Evolutionary conservation across 2,113 vertebrate genomes (phyloP), one percentile per base, ranked within the genome.

Genomic region (Rhinoderma darwinii): DNA sequence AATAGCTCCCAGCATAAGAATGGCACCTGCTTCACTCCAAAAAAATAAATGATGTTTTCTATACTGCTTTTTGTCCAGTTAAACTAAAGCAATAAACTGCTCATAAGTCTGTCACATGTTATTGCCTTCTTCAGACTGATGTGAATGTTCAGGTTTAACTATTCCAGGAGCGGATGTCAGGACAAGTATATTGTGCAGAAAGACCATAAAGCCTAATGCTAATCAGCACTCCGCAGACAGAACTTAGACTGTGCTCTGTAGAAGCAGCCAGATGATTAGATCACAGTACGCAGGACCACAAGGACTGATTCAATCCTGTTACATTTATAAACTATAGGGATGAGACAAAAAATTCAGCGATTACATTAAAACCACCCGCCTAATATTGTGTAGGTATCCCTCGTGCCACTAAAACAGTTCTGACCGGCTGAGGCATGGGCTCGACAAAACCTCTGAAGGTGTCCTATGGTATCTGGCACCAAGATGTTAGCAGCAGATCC

Each of bases 21-120:
- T 79, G 43, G 72, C 75, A 86, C 76, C 76, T 86, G 76, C 75
- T 80, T 30, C 47, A 72, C 76, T 80, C 61, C 37, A 43, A 47
- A n/a, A 43, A 70, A 72, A 56, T 72, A 81, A 80, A 81, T 80
- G 61, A 86, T 86, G 84, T 72, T 54, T 80, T 72, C 77, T 72
- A 12, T 72, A 66, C 84, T 68, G 47, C 47, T 80, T 79, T 86
- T 37, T 86, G 76, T 81, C 47, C 76, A 44, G 76, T 80, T 80
- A 86, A 86, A 80, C 44, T 79, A 39, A 35, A 70, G 61, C 76
- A 56, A 79, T 81, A 86, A 86, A 80, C 84, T 86, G 84, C 84
- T 80, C 84, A 86, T 86, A 86, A 72, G 54, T 56, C 84, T 86
- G 84, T 86, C 84, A 86, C 76, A 81, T 80, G 76, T 86, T 79